Evolutionary conservation across 92 coral and sea anemone species (phyloP).

Genomic region (Plumapathes pennacea): DNA sequence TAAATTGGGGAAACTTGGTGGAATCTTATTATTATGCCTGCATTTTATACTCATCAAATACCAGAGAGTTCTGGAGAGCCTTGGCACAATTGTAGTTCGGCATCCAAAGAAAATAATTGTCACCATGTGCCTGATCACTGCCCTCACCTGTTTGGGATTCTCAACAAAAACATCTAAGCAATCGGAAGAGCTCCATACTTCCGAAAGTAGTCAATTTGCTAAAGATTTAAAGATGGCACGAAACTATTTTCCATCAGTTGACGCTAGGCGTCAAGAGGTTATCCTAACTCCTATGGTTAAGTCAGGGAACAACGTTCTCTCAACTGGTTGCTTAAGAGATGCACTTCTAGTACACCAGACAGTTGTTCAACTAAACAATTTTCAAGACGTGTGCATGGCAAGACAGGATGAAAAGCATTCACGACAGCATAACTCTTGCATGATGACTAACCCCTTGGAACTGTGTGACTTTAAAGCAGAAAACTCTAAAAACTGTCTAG

Average conservation of each 20-base stretch:
- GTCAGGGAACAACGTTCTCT: conserved; percentile 32
- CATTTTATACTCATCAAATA: conserved; percentile 17
- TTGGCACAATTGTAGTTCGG: background rate
- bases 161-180: conserved; percentile 11
- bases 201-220: conserved; percentile 10
- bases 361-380: conserved; percentile 25
- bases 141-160: conserved; percentile 41
- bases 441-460: conserved; percentile 54
- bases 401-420: background rate
- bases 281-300: conserved; percentile 19
- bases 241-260: conserved; percentile 11
- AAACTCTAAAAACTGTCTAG: conserved; percentile 3
- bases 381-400: conserved; percentile 28
- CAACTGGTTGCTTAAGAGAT: conserved; percentile 30
- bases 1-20: background rate
- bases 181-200: conserved; percentile 9
- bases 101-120: conserved; percentile 8
- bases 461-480: conserved; percentile 22
- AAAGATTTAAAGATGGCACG: conserved; percentile 6
- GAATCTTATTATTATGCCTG: conserved; percentile 6
- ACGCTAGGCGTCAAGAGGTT: conserved; percentile 32
- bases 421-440: conserved; percentile 11
- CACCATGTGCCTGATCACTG: conserved; percentile 3
- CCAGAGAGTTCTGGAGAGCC: conserved; percentile 8
- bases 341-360: conserved; percentile 34